Evolutionary conservation across 2,888 invertebrate species (phyloP).

Genomic region (Cremastinae sp.): DNA sequence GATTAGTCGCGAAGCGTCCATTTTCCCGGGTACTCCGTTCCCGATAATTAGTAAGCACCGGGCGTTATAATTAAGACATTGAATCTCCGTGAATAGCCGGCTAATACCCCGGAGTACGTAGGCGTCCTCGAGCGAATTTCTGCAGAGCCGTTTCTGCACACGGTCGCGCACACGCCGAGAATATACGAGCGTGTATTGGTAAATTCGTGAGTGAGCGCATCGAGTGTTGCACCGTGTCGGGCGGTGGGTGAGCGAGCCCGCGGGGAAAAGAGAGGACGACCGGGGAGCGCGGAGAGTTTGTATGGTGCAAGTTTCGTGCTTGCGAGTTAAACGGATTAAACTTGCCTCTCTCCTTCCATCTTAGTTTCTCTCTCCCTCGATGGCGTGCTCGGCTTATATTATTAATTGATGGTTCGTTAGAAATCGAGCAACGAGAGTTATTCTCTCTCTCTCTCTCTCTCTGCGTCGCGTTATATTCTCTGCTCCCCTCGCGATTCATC

Average conservation of each 20-base stretch:
- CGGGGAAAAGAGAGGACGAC: constrained; percentile 16
- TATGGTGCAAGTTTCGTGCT: constrained; percentile 60
- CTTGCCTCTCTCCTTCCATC: constrained; percentile 59
- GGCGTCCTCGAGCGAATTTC: too few relatives aligned
- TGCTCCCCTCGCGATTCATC: background rate
- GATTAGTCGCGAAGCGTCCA: constrained; percentile 21
- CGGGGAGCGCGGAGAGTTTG: constrained; percentile 36
- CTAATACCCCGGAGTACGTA: constrained; percentile 42
- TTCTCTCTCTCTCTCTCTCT: constrained; percentile 42
- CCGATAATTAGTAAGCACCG: constrained; percentile 58
- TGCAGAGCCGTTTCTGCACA: constrained; percentile 29
- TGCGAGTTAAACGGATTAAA: constrained; percentile 67
- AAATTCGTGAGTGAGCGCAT: constrained; percentile 23
- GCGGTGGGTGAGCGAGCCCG: constrained; percentile 35
- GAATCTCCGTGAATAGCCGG: constrained; percentile 58
- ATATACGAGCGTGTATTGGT: constrained; percentile 25
- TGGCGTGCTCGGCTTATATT: constrained; percentile 61
- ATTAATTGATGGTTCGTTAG: constrained; percentile 71
- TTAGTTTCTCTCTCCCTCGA: constrained; percentile 26
- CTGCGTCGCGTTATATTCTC: background rate
- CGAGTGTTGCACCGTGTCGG: constrained; percentile 27
- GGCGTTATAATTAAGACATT: constrained; percentile 59
- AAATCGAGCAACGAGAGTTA: constrained; percentile 58
- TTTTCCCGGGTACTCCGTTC: constrained; percentile 50
- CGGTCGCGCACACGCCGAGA: background rate